Base-by-base conservation (phyloP, 2,888 invertebrate genomes). In the Thalpophila matura region DNA sequence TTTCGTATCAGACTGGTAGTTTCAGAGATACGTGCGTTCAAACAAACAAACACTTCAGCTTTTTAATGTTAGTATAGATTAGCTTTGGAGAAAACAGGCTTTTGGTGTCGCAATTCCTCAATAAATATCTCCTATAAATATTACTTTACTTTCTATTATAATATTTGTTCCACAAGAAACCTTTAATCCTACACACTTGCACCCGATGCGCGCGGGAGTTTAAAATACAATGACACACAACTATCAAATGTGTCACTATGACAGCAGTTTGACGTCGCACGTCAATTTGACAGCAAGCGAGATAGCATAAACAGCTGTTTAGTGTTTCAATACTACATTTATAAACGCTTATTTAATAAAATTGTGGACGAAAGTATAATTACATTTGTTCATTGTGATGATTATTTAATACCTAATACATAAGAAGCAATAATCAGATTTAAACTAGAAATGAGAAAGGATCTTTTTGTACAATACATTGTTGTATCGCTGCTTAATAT, bases 321-420 rank as follows among this genome's bases (percentile, higher is more conserved):
- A 40, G 0, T 47, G 66, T 40, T 53, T 37, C 18, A 58, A 58
- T 20, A 72, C n/a, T 51, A 45, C 56, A 67, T 62, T 65, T 66
- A 69, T 73, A 69, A 76, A 76, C 77, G 73, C 65, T 33, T 51
- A 37, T 66, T 58, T 49, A 40, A 59, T 27, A 16, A 50, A 46
- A 29, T 20, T 6, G 29, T 37, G 3, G 2, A 3, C n/a, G 7
- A 47, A 10, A 29, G 10, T 10, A 20, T 2, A n/a, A 10, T 10
- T 12, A 12, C 16, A 14, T 47, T 51, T 26, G 12, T 31, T 61
- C 7, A 10, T 10, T 53, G 46, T 51, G 46, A 67, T 67, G 35
- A 27, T 43, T 43, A 14, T 22, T 27, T 18, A 16, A 22, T 22
- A 56, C 29, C 18, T 20, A 22, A 26, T 12, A 50, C 20, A 37